Percentiles rank a stretch among this genome's conserved stretches.
Conservation (phyloP, 2,797 vertebrate species). For the Saxicola maurus region DNA sequence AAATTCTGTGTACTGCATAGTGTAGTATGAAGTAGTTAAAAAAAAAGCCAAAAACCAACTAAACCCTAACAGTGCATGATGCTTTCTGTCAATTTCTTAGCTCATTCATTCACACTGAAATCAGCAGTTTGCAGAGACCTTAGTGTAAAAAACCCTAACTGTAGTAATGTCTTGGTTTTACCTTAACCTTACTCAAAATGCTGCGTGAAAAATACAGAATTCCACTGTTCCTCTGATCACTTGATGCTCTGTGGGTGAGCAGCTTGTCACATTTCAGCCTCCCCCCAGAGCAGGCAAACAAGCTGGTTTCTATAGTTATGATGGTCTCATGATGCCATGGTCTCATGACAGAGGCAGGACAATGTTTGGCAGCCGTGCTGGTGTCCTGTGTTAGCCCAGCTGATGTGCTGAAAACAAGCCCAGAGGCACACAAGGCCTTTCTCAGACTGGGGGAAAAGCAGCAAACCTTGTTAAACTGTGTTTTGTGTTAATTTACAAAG, state of each 20-base stretch:
- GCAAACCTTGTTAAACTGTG: neutral
- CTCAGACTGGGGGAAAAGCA: neutral
- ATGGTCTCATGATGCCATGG: constrained; percentile 37
- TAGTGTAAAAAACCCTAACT: accelerated
- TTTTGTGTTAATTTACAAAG: neutral
- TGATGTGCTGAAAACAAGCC: constrained; percentile 26
- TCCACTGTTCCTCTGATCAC: neutral
- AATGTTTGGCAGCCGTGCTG: constrained; percentile 24
- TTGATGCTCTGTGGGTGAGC: constrained; percentile 21
- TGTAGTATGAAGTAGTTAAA: neutral
- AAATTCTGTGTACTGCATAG: neutral
- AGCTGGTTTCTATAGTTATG: constrained; percentile 8
- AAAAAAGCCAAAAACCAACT: neutral
- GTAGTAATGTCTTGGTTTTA: neutral
- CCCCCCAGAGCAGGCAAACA: constrained; percentile 23
- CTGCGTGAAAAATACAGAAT: neutral
- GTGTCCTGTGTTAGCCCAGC: constrained; percentile 24
- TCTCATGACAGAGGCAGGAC: constrained; percentile 33
- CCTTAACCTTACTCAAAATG: neutral
- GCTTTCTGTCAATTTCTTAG: neutral
- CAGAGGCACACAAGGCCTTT: constrained; percentile 5
- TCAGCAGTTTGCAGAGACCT: neutral
- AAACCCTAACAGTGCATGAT: neutral
- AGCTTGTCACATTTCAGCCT: constrained; percentile 13
- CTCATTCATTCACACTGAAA: neutral